These are phyloP conservation scores for Cecropterus lyciades DNA, from an alignment of 1,140 invertebrate genomes.

Conservation along the genomic window DNA sequence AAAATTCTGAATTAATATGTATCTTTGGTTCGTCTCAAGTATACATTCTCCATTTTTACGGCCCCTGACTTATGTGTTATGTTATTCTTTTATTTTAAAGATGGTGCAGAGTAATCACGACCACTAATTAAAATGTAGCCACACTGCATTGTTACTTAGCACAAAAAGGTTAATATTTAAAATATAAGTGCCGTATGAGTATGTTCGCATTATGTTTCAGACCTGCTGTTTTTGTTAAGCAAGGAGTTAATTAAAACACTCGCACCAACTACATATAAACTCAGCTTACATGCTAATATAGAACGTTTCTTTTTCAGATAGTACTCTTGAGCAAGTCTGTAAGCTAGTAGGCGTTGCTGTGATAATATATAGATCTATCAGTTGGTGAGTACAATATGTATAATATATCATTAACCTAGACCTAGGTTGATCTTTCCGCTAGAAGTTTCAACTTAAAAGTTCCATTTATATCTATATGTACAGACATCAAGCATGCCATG, in stretches of 20 bases:
- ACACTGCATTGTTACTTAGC: conserved; percentile 21
- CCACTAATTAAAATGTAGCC: conserved; percentile 18
- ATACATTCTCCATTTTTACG: no score
- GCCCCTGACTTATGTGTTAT: no score
- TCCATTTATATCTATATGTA: no score
- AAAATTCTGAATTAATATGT: no score
- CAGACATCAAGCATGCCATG: no score
- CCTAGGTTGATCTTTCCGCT: no score
- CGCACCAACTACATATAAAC: conserved; percentile 1
- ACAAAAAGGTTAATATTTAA: conserved; percentile 21
- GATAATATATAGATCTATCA: conserved; percentile 52
- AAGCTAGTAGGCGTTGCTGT: conserved; percentile 46
- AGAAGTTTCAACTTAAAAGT: no score
- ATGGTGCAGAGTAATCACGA: conserved; percentile 16
- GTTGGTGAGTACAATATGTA: conserved; percentile 44
- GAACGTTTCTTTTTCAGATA: conserved; percentile 38
- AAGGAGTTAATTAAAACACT: conserved; percentile 28
- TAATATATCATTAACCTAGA: not conserved
- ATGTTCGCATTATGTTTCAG: conserved; percentile 15
- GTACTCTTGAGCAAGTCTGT: conserved; percentile 31
- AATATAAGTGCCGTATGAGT: conserved; percentile 10
- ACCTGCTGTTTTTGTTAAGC: conserved; percentile 15
- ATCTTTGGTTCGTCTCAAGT: no score
- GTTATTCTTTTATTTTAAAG: not conserved
- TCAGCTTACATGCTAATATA: not conserved